These are phyloP conservation scores for Neogobius melanostomus DNA, from an alignment of 2,113 vertebrate genomes.

Conservation along the genomic window DNA sequence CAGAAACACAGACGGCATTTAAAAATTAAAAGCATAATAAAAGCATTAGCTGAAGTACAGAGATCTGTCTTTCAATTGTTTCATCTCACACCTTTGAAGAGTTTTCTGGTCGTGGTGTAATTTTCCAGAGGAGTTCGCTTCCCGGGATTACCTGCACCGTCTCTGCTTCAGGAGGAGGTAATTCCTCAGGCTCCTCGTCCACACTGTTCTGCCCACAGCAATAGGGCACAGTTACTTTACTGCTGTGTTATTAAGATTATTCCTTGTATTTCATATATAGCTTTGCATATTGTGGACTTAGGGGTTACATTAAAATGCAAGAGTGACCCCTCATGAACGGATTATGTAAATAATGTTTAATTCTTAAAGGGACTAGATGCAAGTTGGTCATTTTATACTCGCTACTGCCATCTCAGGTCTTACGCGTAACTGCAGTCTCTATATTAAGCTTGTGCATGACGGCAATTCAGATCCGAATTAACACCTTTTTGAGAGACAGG, in stretches of 20 bases:
- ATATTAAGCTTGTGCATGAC: too few relatives aligned
- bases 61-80: background rate
- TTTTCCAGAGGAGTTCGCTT: slow-evolving; percentile 92
- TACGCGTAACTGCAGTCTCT: too few relatives aligned
- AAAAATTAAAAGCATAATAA: too few relatives aligned
- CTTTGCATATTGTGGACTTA: background rate
- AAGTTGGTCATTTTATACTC: too few relatives aligned
- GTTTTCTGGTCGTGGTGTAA: slow-evolving; percentile 91
- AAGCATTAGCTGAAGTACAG: background rate
- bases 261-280: background rate
- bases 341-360: too few relatives aligned
- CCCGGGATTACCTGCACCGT: slow-evolving; percentile 91
- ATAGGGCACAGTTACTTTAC: background rate
- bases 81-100: slow-evolving; percentile 84
- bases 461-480: too few relatives aligned
- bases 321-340: too few relatives aligned
- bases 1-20: slow-evolving; percentile 9
- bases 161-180: slow-evolving; percentile 90
- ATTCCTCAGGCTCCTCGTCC: slow-evolving; percentile 90
- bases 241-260: background rate
- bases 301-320: too few relatives aligned
- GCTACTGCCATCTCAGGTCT: too few relatives aligned
- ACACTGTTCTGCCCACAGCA: slow-evolving; percentile 65
- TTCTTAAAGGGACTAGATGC: too few relatives aligned
- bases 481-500: too few relatives aligned